These are phyloP conservation scores for Columba guinea DNA, from an alignment of 2,797 vertebrate genomes.

Conservation along the genomic window DNA sequence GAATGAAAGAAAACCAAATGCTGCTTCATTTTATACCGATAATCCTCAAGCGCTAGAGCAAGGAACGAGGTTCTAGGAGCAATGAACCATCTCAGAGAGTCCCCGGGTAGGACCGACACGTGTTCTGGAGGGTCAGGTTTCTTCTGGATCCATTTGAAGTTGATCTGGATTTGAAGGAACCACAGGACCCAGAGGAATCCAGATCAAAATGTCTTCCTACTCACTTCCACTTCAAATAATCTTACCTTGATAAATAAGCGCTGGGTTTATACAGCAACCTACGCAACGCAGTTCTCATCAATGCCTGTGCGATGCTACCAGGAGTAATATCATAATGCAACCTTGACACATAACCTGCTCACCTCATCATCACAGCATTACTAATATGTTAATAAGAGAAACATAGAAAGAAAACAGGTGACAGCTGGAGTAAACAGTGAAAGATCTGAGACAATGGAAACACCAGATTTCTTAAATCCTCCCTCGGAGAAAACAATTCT, in stretches of 20 bases:
- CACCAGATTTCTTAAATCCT: neutral
- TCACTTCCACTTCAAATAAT: neutral
- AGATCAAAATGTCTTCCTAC: neutral
- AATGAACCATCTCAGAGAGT: neutral
- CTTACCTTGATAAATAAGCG: neutral
- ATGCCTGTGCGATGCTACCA: neutral
- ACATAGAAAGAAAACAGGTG: neutral
- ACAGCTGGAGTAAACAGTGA: neutral
- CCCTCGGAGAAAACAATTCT: constrained; percentile 13
- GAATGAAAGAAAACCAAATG: neutral
- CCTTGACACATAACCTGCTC: neutral
- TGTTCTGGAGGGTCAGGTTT: neutral
- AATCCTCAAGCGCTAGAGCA: neutral
- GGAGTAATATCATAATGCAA: neutral
- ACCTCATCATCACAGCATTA: neutral
- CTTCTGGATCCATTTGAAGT: neutral
- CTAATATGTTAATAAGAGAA: neutral
- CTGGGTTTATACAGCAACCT: neutral
- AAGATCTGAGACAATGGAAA: neutral
- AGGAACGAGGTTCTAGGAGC: neutral
- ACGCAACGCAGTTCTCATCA: neutral
- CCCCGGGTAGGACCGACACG: neutral
- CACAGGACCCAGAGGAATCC: neutral
- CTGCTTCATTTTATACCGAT: neutral
- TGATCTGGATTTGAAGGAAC: neutral